phyloP scores from a whole-genome alignment of 2,797 vertebrate species.

The Spatula clypeata region DNA sequence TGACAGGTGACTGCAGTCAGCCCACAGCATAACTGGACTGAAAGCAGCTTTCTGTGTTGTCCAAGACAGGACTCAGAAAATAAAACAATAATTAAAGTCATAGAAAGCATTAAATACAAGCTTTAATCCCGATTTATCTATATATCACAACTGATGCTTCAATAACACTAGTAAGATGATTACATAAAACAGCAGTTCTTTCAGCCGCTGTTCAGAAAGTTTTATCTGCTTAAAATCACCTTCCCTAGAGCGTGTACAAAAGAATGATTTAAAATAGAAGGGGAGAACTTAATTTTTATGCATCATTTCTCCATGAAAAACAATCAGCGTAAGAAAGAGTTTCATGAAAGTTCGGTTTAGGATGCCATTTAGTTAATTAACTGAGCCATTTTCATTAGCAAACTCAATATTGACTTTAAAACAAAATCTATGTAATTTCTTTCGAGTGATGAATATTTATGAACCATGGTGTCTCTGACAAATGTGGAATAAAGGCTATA shows the following conservation, averaged over 20 bases:
- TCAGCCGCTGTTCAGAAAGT: not conserved
- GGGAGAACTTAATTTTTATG: slow-evolving; percentile 70
- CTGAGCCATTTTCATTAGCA: slow-evolving; percentile 80
- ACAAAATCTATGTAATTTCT: slow-evolving; percentile 72
- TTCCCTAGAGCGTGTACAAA: not conserved
- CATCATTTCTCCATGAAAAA: slow-evolving; percentile 81
- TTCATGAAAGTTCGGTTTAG: slow-evolving; percentile 70
- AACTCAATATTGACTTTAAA: slow-evolving; percentile 83
- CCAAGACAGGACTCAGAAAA: not conserved
- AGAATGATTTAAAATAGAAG: slow-evolving; percentile 1
- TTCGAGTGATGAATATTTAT: slow-evolving; percentile 76
- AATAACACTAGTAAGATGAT: not conserved
- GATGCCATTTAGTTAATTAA: slow-evolving; percentile 83
- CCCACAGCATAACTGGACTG: not conserved
- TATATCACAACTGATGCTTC: not conserved
- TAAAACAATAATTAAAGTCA: not conserved
- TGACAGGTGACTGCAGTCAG: not conserved
- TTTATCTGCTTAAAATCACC: slow-evolving; percentile 7
- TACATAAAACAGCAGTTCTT: not conserved
- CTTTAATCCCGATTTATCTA: not conserved
- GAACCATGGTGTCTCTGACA: slow-evolving; percentile 24
- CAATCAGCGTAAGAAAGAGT: slow-evolving; percentile 72
- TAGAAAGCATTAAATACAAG: not conserved
- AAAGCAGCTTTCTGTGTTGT: not conserved
- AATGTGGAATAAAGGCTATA: slow-evolving; percentile 53